Conservation (phyloP, 1,140 invertebrate species). For the Drosophila neocordata region DNA sequence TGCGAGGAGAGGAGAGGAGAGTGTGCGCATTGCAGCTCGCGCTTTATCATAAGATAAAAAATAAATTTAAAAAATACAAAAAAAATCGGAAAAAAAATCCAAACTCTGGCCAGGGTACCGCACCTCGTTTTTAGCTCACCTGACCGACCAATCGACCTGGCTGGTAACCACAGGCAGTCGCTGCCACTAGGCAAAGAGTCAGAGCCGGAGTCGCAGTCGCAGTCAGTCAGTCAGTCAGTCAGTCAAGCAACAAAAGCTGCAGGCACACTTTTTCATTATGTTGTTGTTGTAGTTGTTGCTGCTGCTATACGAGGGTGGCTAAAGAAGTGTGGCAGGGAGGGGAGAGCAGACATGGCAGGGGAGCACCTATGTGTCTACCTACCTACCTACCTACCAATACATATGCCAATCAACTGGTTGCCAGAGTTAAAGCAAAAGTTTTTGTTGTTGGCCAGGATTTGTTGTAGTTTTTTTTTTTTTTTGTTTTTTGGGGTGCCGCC, state of each 20-base stretch:
- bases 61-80: constrained; percentile 26
- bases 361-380: not conserved
- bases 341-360: not conserved
- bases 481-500: constrained; percentile 36
- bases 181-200: not conserved
- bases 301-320: not conserved
- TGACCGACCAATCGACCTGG: constrained; percentile 49
- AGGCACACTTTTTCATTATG: constrained; percentile 36
- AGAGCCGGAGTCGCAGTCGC: constrained; percentile 21
- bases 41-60: constrained; percentile 77
- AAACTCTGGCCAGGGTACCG: constrained; percentile 1
- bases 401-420: constrained; percentile 75
- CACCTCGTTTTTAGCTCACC: constrained; percentile 7
- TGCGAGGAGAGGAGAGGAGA: too few relatives aligned
- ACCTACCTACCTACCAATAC: constrained; percentile 22
- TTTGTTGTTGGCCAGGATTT: constrained; percentile 24
- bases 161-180: constrained; percentile 63
- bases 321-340: not conserved
- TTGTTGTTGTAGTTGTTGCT: not conserved
- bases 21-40: constrained; percentile 76
- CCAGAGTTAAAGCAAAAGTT: constrained; percentile 40
- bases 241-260: constrained; percentile 60
- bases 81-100: constrained; percentile 38
- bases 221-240: constrained; percentile 49
- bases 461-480: too few relatives aligned